Base-by-base conservation (phyloP, 2,113 vertebrate genomes). In the Myotis lucifugus region DNA sequence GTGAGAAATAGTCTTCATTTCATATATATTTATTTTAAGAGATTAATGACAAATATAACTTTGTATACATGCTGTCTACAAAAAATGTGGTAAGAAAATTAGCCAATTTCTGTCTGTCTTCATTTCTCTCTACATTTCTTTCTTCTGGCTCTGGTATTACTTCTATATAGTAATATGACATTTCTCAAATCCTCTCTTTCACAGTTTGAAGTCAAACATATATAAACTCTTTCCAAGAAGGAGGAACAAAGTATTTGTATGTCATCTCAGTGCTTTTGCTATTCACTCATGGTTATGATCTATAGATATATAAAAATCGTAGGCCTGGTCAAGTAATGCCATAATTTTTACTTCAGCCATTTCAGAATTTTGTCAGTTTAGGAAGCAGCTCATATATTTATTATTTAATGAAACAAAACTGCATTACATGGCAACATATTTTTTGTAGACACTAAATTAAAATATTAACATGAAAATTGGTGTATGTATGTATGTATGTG, bases 311-410 rank as follows among this genome's bases (percentile, higher is more conserved):
- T 8, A 59, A 64, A 93, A 94, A 78, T 64, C 74, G 8, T 88
- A 77, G 50, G 11, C 5, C 56, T 76, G 13, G 32, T 12, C 27
- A 87, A 88, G 10, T 54, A 86, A 89, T 83, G 56, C 27, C 25
- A 32, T 79, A 11, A n/a, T 88, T 94, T 82, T 76, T 93, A 25
- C 10, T 46, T 85, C 91, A 91, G 25, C 3, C 19, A 32, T 73
- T 92, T 91, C 79, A 91, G 54, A 95, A 87, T 86, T 91, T 89
- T 73, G 32, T 5, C 11, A 40, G 8, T 77, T 87, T 64, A 92
- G 32, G 50, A 74, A 52, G 5, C 79, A 70, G 23, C 32, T 91
- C 1, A 54, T n/a, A 76, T 42, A 37, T 56, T 1, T 21, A 70
- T 4, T 83, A 67, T 52, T 59, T 72, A 73, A 73, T 76, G 6